Evolutionary conservation across 2,113 vertebrate genomes (phyloP).

Genomic region (Choloepus hoffmanni): DNA sequence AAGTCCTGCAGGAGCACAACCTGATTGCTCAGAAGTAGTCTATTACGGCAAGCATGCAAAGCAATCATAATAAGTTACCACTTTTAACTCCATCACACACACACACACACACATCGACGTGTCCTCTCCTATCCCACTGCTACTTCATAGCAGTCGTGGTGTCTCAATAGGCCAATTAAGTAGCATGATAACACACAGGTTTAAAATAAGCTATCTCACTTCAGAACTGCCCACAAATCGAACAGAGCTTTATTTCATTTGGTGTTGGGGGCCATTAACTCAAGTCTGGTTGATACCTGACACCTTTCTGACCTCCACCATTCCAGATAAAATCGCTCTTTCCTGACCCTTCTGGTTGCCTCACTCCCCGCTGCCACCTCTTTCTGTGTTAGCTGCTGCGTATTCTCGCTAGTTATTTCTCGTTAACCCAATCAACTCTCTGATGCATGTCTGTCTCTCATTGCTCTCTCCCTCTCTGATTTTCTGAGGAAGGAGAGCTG

Average conservation of each 20-base stretch:
- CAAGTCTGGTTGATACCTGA: not conserved
- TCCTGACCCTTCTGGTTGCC: not conserved
- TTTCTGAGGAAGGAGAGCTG: conserved; percentile 37
- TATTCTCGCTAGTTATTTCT: not conserved
- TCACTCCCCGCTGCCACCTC: not conserved
- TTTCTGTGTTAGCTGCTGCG: not conserved
- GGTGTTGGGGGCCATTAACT: not conserved
- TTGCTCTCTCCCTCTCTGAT: conserved; percentile 41
- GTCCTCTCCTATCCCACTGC: not conserved
- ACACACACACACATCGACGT: not conserved
- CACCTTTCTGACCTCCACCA: conserved; percentile 1
- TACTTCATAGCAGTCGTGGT: not conserved
- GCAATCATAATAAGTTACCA: conserved; percentile 58
- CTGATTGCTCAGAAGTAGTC: conserved; percentile 65
- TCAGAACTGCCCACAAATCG: not conserved
- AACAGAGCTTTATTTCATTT: conserved; percentile 36
- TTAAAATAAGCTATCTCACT: conserved; percentile 50
- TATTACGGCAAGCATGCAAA: not conserved
- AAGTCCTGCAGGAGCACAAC: conserved; percentile 50
- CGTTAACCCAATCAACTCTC: conserved; percentile 33
- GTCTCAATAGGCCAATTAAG: conserved; percentile 44
- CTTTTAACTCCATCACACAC: not conserved
- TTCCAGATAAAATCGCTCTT: not conserved
- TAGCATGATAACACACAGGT: not conserved
- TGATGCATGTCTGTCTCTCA: not conserved